Conservation (phyloP, 2,113 vertebrate species). For the Apeltes quadracus region DNA sequence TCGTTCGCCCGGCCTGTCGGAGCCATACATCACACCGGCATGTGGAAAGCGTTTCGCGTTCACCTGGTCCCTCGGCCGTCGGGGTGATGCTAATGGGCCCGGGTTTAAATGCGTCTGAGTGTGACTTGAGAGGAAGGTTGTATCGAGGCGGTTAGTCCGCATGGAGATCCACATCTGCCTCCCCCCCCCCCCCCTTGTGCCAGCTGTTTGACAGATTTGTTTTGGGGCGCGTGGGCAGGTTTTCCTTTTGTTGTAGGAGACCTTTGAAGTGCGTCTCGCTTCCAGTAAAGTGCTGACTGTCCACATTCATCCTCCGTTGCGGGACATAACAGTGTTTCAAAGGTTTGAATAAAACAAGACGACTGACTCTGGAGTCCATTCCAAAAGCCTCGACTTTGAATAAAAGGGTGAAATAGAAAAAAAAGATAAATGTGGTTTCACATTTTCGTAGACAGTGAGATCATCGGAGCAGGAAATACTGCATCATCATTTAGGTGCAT, state of each 20-base stretch:
- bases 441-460: not conserved
- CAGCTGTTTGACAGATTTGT: slow-evolving; percentile 51
- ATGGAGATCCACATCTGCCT: slow-evolving; percentile 31
- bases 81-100: slow-evolving; percentile 26
- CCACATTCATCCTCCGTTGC: slow-evolving; percentile 27
- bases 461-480: not conserved
- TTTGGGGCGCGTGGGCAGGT: slow-evolving; percentile 13
- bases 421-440: not conserved
- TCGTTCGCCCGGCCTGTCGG: slow-evolving; percentile 49
- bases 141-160: slow-evolving; percentile 29
- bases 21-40: slow-evolving; percentile 53
- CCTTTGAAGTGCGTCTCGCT: slow-evolving; percentile 60
- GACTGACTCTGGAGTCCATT: not conserved
- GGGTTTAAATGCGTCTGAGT: slow-evolving; percentile 21
- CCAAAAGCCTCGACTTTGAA: not conserved
- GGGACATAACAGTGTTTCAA: not conserved
- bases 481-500: not conserved
- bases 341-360: not conserved
- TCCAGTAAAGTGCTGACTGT: slow-evolving; percentile 38
- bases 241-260: slow-evolving; percentile 33
- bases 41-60: slow-evolving; percentile 62
- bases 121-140: slow-evolving; percentile 5
- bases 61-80: slow-evolving; percentile 30
- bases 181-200: too few species aligned
- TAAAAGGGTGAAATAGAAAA: slow-evolving; percentile 4